Evolutionary conservation across 2,113 vertebrate species (phyloP).

Genomic region (Panurus biarmicus): DNA sequence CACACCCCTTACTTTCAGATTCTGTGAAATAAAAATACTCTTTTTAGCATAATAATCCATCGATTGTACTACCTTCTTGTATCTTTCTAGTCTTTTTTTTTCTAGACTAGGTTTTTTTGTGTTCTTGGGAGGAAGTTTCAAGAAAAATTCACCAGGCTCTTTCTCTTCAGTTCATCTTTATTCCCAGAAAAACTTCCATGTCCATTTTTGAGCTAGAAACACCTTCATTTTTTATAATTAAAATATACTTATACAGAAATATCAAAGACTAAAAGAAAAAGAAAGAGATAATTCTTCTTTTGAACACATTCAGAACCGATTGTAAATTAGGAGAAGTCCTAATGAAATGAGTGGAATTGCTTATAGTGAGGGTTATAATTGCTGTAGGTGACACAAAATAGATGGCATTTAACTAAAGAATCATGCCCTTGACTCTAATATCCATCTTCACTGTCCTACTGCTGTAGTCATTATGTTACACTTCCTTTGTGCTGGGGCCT

Average conservation of each 20-base stretch:
- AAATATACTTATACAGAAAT: neutral
- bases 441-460: neutral
- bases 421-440: neutral
- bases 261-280: neutral
- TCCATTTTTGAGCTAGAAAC: neutral
- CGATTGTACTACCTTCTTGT: neutral
- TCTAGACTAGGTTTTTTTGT: neutral
- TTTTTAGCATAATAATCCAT: neutral
- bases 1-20: neutral
- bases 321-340: neutral
- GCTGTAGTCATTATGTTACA: neutral
- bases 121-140: neutral
- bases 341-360: neutral
- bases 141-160: neutral
- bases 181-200: neutral
- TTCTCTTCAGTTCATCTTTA: neutral
- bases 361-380: neutral
- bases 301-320: neutral
- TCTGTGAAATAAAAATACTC: neutral
- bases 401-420: neutral
- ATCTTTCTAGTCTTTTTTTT: neutral
- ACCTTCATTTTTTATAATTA: neutral
- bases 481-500: neutral
- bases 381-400: neutral
- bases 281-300: neutral